Conservation (phyloP, 1,140 invertebrate species). For the Aleiodes sp. region DNA sequence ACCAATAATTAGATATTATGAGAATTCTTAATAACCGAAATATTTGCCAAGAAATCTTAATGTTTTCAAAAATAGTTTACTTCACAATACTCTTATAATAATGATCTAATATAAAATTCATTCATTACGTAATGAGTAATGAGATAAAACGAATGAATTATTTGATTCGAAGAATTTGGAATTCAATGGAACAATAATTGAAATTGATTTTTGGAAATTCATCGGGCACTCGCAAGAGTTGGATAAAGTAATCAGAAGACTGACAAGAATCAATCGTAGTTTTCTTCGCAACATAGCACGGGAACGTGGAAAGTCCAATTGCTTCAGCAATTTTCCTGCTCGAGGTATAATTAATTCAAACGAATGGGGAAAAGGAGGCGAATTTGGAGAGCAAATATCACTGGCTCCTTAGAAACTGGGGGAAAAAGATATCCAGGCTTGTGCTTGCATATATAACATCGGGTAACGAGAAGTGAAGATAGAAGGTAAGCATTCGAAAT, state of each 20-base stretch:
- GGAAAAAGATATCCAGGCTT: constrained; percentile 5
- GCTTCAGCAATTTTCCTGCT: constrained; percentile 28
- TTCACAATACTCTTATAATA: no score
- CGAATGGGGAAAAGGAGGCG: neutral
- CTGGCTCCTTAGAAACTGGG: neutral
- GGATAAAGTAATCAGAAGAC: constrained; percentile 4
- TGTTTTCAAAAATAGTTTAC: no score
- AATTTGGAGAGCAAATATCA: constrained; percentile 28
- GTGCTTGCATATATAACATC: neutral
- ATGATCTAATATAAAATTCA: no score
- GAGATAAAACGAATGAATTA: neutral
- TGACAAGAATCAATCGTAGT: constrained; percentile 29
- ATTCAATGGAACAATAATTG: constrained; percentile 13
- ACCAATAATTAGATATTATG: no score
- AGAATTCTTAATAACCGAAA: no score
- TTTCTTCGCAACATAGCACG: neutral
- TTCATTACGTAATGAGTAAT: no score
- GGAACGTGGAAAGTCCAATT: constrained; percentile 20
- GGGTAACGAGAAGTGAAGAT: constrained; percentile 3
- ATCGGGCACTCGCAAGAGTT: neutral
- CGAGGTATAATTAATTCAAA: constrained; percentile 35
- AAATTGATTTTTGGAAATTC: neutral
- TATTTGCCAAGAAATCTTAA: no score
- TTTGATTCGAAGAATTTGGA: constrained; percentile 1
- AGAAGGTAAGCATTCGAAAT: constrained; percentile 9